Evolutionary conservation across 2,797 vertebrate species (phyloP), one percentile per base, ranked within the genome.

Genomic region (Notamacropus eugenii): DNA sequence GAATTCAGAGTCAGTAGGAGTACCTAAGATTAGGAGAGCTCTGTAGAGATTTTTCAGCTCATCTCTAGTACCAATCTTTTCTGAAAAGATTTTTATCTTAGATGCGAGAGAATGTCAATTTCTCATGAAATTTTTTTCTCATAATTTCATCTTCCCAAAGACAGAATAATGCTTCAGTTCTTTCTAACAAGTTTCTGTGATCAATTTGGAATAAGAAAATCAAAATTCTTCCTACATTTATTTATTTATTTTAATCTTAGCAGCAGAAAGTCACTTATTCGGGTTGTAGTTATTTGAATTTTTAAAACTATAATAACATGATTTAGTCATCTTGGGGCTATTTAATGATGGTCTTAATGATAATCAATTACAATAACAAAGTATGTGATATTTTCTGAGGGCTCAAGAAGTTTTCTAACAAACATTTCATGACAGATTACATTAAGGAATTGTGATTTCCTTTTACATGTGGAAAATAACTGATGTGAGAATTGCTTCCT

Each of bases 141-240:
- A 46, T 87, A 50, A 46, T 46, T 93, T n/a, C 67, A 56, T 57
- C 10, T 52, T 92, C 55, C 31, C 87, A 90, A 95, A 40, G 55
- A 57, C 31, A 90, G 9, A 56, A 92, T 90, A 9, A 10, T 91
- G 82, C 19, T 95, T 95, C 74, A 6, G 54, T 93, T 94, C 27
- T 52, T 40, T 1, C 14, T 54, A 58, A 0, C 6, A 74, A n/a
- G 46, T 82, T 91, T 1, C 40, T 94, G 52, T 93, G 55, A 50
- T 92, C 87, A 96, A 55, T 52, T 3, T 34, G 54, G 16, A 62
- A 34, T 34, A 27, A 1, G 92, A 95, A 87, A 96, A 55, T 12
- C 74, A 95, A 94, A 74, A 14, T 94, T 95, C 74, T 96, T 31
- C 31, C 91, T 82, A 0, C 50, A 87, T 87, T 87, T 46, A 46